Evolutionary conservation across 2,888 invertebrate species (phyloP), one percentile per base, ranked within the genome.

Genomic region (Caenorhabditis sp.): DNA sequence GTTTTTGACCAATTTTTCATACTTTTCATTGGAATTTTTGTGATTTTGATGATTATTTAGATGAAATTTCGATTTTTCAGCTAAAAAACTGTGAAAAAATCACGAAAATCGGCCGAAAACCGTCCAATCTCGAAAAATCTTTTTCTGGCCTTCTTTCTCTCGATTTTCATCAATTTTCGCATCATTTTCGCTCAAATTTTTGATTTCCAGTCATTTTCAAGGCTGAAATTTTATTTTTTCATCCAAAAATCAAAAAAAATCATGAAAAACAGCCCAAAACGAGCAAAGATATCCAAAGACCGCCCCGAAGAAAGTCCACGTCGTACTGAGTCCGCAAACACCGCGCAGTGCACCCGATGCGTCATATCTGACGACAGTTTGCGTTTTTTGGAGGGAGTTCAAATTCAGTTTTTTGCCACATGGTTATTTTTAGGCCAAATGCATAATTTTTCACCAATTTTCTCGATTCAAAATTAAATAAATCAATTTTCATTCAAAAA

Each of bases 321-420:
- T 72, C 12, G 59, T 49, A 63, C 49, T 51, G 12, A 12, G 73
- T 73, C 72, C 59, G 73, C 73, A 73, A 73, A 73, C 73, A 73
- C 73, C 51, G 24, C 61, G 47, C 22, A 10, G 61, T 14, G 56
- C 31, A 61, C 58, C 12, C 7, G 10, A 49, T 28, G 47, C 73
- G 61, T 14, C n/a, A 5, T 3, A 73, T 26, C 24, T 73, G 49
- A 73, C 73, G 61, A 73, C 73, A 51, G 0, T 63, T 61, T 10
- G 26, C 1, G 14, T 24, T 14, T 38, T 19, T 51, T 24, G 47
- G 49, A 8, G 64, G 64, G 44, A 28, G 51, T 0, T 0, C 0
- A 1, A 5, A 54, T 7, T 31, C 31, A 31, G 31, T 31, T 31
- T 31, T n/a, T n/a, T n/a, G n/a, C n/a, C n/a, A n/a, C n/a, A n/a